Conservation (phyloP, 2,113 vertebrate species). For the Odocoileus hemionus region DNA sequence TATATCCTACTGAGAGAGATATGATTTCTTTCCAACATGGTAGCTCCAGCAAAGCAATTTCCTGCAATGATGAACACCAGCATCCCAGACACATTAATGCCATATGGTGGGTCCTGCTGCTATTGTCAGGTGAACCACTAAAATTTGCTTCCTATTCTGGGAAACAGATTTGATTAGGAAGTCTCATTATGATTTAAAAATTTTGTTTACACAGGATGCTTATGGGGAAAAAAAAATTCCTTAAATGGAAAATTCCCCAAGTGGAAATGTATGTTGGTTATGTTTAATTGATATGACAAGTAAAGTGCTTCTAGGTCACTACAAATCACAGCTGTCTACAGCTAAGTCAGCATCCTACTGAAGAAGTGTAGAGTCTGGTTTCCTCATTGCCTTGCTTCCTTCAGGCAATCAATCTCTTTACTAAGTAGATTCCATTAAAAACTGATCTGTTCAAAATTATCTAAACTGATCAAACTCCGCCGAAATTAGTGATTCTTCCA, state of each 20-base stretch:
- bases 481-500: neutral
- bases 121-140: neutral
- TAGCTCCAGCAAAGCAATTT: neutral
- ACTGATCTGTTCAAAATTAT: neutral
- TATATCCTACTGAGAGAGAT: neutral
- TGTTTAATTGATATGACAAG: neutral
- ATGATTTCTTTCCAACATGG: neutral
- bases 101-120: neutral
- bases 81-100: neutral
- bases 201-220: slow-evolving; percentile 22
- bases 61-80: neutral
- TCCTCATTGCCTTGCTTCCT: neutral
- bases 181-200: slow-evolving; percentile 4
- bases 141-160: slow-evolving; percentile 18
- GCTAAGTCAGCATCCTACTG: neutral
- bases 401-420: neutral
- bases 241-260: neutral
- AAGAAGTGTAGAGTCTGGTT: neutral
- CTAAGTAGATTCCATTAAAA: neutral
- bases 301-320: neutral
- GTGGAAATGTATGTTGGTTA: neutral
- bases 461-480: neutral
- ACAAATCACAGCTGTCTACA: neutral
- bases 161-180: slow-evolving; percentile 8
- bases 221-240: slow-evolving; percentile 17